Base-by-base conservation (phyloP, 2,113 vertebrate genomes). In the Kobus ellipsiprymnus region DNA sequence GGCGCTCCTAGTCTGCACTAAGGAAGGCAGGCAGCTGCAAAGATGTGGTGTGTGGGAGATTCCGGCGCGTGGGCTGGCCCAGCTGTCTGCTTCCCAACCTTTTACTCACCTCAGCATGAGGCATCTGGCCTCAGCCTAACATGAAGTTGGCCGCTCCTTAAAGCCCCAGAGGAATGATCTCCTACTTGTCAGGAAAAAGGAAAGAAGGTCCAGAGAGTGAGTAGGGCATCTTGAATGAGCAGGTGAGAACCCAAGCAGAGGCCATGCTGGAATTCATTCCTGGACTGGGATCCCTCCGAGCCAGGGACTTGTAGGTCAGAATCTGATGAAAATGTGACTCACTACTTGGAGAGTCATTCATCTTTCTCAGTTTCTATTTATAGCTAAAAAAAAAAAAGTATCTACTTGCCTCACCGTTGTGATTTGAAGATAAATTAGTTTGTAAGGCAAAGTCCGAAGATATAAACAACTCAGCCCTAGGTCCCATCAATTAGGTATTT, bases 71-170 rank as follows among this genome's bases (percentile, higher is more conserved):
- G 67, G 90, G 94, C 91, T 27, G 52, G 83, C 88, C 33, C 95
- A 97, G 95, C 97, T 97, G 94, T 92, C 83, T 52, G 91, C 96
- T 71, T 85, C 87, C 93, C 48, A 78, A 67, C 77, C 96, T 92
- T 82, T 44, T 10, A 92, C 89, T 94, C 83, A 89, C 94, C 96
- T 96, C 74, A 23, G 74, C 44, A 7, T 33, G 52, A 86, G 86
- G 78, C 87, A 48, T 94, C 93, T 95, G 94, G 83, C 67, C 15
- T 82, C 71, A 77, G 40, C 84, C 81, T 55, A 85, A 25, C 33
- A 14, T 10, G 44, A 27, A 52, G 29, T 27, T 57, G 67, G 36
- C 44, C 17, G 50, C 90, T 81, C 27, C 46, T 74, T 17, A 33
- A 91, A 54, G 59, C 55, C 80, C 88, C 59, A 87, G 13, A 19